These are phyloP conservation scores for Nemopilema nomurai DNA, from an alignment of 30 jellyfish, hydroid and myxozoan species.

Conservation along the genomic window DNA sequence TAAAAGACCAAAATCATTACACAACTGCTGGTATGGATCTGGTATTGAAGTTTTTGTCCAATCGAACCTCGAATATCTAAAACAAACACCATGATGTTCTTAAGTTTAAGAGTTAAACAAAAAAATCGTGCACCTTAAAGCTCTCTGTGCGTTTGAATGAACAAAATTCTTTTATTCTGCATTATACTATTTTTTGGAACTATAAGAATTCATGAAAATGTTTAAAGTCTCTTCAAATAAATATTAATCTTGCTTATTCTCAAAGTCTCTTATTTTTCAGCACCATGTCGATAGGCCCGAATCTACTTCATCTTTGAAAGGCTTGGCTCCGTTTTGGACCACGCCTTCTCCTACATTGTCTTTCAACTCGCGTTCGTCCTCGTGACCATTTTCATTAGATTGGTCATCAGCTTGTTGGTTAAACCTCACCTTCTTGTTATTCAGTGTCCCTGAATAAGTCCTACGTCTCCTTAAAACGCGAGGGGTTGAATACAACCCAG, in stretches of 20 bases:
- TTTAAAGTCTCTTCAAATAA: neutral
- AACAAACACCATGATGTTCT: too few species aligned
- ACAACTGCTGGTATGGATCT: too few species aligned
- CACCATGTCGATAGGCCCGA: conserved; percentile 58
- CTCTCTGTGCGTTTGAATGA: neutral
- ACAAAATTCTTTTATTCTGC: neutral
- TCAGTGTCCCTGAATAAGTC: conserved; percentile 56
- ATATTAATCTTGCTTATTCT: too few species aligned
- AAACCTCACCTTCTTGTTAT: conserved; percentile 18
- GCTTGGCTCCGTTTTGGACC: neutral
- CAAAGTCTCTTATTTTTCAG: neutral
- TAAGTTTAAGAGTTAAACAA: too few species aligned
- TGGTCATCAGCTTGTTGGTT: conserved; percentile 1
- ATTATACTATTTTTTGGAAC: neutral
- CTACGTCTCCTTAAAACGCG: conserved; percentile 60
- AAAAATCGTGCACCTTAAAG: too few species aligned
- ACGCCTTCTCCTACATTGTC: neutral
- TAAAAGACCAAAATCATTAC: too few species aligned
- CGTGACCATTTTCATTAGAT: neutral
- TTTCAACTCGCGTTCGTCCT: neutral
- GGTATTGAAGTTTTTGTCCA: too few species aligned
- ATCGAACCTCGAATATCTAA: too few species aligned
- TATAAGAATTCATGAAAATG: neutral
- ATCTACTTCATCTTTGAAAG: neutral
- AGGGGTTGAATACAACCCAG: conserved; percentile 42